A percentile compares a stretch with the other conserved stretches of the same genome.
Conservation (phyloP, 2,888 invertebrate species). For the Scrobipalpa atriplicella region DNA sequence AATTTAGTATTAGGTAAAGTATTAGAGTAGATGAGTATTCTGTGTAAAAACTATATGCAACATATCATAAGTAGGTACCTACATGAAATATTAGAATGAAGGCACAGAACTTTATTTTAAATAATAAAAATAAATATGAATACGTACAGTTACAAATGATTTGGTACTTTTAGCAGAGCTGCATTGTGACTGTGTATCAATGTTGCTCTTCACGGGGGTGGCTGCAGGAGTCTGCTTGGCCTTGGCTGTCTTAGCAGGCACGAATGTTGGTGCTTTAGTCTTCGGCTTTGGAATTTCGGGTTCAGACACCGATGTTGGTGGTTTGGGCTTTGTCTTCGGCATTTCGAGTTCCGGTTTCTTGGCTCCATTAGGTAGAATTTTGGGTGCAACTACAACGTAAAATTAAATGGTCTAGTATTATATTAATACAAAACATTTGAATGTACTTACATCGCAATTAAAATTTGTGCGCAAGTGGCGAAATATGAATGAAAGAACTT, state of each 20-base stretch:
- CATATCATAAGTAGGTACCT: no score
- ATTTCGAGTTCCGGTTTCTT: conserved; percentile 53
- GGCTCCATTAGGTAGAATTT: conserved; percentile 45
- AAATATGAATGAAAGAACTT: conserved; percentile 43
- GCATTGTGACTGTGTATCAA: conserved; percentile 64
- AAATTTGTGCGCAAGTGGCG: background rate
- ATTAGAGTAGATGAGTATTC: no score
- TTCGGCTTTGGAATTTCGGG: background rate
- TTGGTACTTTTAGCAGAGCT: conserved; percentile 62
- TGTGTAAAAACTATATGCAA: no score
- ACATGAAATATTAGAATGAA: no score
- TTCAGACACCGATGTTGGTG: background rate
- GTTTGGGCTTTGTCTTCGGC: conserved; percentile 34
- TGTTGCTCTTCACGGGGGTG: conserved; percentile 44
- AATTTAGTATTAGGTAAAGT: no score
- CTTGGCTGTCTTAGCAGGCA: conserved; percentile 28
- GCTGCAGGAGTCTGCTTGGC: conserved; percentile 41
- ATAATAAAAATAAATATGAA: no score
- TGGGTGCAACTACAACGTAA: conserved; percentile 45
- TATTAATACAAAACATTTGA: background rate
- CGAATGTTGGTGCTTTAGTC: background rate
- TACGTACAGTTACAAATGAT: conserved; percentile 70
- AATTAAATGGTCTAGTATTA: conserved; percentile 21
- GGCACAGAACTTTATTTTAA: no score
- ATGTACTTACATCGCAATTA: background rate